Percentiles rank a stretch among this genome's conserved stretches.
phyloP scores from a whole-genome alignment of 2,797 vertebrate species.

The Thalassophryne amazonica region DNA sequence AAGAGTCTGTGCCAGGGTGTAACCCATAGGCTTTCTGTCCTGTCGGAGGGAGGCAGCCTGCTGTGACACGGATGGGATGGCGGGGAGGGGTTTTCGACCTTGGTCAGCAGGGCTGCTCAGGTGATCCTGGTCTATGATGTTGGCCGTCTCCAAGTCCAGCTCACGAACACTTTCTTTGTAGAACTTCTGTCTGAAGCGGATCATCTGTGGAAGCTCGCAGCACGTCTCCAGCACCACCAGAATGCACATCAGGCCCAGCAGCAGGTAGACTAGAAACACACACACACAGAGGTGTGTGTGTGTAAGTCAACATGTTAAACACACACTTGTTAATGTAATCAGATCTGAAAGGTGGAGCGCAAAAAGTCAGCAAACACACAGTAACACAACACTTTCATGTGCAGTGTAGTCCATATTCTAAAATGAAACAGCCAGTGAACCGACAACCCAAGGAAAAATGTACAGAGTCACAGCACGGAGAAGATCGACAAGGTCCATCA shows the following conservation, averaged over 20 bases:
- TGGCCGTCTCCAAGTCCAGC: constrained; percentile 80
- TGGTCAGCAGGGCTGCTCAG: constrained; percentile 7
- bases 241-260: constrained; percentile 89
- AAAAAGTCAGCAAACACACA: no score
- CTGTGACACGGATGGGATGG: constrained; percentile 69
- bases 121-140: constrained; percentile 54
- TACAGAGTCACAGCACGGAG: no score
- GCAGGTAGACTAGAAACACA: constrained; percentile 83
- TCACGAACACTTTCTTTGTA: constrained; percentile 81
- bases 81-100: constrained; percentile 15
- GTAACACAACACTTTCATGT: no score
- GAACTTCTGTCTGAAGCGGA: constrained; percentile 86
- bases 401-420: no score
- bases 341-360: background rate
- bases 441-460: no score
- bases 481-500: no score
- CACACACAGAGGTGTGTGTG: constrained; percentile 14
- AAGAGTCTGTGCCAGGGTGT: constrained; percentile 12
- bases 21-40: constrained; percentile 11
- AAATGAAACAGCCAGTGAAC: no score
- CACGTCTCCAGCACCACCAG: constrained; percentile 94
- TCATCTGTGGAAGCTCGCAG: constrained; percentile 92
- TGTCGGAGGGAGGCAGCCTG: constrained; percentile 54
- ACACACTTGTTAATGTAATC: background rate
- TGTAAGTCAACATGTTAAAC: constrained; percentile 1